Conservation (phyloP, 2,797 vertebrate species). For the Aselliscus stoliczkanus region DNA sequence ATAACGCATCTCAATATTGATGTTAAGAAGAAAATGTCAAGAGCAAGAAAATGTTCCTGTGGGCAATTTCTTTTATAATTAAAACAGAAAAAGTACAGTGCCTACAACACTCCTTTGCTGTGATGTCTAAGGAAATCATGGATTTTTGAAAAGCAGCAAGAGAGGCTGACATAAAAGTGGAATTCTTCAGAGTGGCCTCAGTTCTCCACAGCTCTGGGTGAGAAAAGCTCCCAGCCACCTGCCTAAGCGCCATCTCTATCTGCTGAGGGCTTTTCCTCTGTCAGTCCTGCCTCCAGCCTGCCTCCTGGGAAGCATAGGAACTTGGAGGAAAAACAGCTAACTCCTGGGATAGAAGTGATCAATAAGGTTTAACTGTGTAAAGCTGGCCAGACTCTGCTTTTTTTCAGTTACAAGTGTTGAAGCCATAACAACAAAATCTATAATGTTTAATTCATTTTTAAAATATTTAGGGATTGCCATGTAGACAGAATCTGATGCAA, state of each 20-base stretch:
- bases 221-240: neutral
- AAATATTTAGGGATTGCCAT: neutral
- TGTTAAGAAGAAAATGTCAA: neutral
- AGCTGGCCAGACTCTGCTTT: neutral
- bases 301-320: neutral
- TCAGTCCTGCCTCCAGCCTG: neutral
- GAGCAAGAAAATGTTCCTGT: neutral
- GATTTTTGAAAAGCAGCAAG: too few relatives aligned
- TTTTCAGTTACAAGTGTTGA: neutral
- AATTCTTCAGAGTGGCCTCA: neutral
- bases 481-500: neutral
- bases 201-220: neutral
- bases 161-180: neutral
- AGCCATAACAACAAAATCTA: neutral
- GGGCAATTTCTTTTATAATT: neutral
- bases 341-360: neutral
- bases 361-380: neutral
- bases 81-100: neutral
- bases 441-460: neutral
- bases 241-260: neutral
- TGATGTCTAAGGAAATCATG: neutral
- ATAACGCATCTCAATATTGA: neutral
- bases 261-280: neutral
- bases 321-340: neutral
- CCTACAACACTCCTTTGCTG: neutral